These are phyloP conservation scores for Prolemur simus DNA, from an alignment of 2,113 vertebrate species.

Conservation along the genomic window DNA sequence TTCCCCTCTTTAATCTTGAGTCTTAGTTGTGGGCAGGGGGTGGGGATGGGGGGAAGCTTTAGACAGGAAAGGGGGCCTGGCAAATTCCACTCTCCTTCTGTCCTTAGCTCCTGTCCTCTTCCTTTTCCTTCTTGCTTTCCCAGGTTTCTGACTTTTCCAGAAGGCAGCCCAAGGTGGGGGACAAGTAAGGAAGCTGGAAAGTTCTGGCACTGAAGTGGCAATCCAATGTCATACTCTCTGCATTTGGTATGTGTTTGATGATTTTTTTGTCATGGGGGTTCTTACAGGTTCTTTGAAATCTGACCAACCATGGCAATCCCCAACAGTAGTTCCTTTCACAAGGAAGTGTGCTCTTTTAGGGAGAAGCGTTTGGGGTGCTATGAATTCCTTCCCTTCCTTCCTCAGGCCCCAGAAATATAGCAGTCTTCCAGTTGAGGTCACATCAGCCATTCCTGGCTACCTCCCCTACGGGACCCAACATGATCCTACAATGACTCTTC, in stretches of 20 bases:
- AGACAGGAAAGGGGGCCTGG: too few species aligned
- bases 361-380: not conserved
- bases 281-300: not conserved
- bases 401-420: not conserved
- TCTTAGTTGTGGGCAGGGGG: not conserved
- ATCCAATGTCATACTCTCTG: not conserved
- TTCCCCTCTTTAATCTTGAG: not conserved
- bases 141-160: not conserved
- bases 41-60: too few species aligned
- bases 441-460: not conserved
- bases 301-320: not conserved
- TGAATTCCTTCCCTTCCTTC: not conserved
- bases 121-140: not conserved
- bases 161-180: not conserved
- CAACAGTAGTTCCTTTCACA: not conserved
- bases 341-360: not conserved
- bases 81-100: not conserved
- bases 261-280: not conserved
- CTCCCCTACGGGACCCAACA: not conserved
- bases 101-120: not conserved
- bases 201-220: not conserved
- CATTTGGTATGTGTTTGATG: not conserved
- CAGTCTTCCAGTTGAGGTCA: not conserved
- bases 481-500: not conserved
- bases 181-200: not conserved